Percentiles rank a stretch among this genome's conserved stretches.
Evolutionary conservation across 1,140 invertebrate species (phyloP).

Genomic region (Oncopeltus fasciatus): DNA sequence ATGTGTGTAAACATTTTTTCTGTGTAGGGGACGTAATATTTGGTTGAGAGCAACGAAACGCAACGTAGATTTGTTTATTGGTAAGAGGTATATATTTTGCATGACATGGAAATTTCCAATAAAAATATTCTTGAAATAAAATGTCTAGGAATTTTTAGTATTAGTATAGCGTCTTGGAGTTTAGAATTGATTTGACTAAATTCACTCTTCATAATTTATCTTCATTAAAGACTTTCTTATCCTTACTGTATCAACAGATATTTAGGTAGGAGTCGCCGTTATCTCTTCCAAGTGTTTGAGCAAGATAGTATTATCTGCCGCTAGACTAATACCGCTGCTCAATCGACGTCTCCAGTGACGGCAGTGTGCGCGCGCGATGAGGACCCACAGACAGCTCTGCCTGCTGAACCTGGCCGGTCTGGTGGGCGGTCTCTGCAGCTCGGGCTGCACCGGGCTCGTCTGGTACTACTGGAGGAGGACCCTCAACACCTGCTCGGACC

Average conservation of each 20-base stretch:
- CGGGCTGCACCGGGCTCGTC: slow-evolving; percentile 23
- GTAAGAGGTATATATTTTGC: no score
- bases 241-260: neutral
- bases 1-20: no score
- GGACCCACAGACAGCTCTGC: neutral
- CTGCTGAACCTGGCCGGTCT: slow-evolving; percentile 4
- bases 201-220: neutral
- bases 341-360: no score
- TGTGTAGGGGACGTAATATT: no score
- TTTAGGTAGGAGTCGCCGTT: neutral
- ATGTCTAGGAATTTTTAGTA: no score
- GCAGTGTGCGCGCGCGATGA: neutral
- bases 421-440: neutral
- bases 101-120: no score
- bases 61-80: no score
- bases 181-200: no score
- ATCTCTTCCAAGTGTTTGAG: neutral
- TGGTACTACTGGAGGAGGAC: slow-evolving; percentile 50
- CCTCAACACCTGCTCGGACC: slow-evolving; percentile 43
- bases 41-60: no score
- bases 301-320: slow-evolving; percentile 2
- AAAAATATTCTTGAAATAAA: no score
- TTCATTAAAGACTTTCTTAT: neutral
- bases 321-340: neutral
- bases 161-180: no score